These are phyloP conservation scores for Drosophila ambigua DNA, from an alignment of 1,140 invertebrate genomes.

Conservation along the genomic window DNA sequence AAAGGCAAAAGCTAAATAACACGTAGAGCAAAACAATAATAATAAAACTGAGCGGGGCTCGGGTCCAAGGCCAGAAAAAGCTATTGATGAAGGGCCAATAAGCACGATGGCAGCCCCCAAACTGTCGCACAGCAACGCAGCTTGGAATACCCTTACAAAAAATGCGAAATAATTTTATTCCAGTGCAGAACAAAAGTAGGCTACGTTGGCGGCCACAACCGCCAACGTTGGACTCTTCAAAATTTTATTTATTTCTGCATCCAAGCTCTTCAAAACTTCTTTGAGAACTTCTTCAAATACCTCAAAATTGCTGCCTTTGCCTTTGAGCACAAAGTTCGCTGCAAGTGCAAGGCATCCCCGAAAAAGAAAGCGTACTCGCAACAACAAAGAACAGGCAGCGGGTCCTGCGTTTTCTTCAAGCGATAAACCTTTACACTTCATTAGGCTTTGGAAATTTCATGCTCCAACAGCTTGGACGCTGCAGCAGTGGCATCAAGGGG, in stretches of 20 bases:
- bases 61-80: conserved; percentile 13
- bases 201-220: too few species aligned
- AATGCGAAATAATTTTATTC: not conserved
- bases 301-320: too few species aligned
- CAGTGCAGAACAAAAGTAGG: too few species aligned
- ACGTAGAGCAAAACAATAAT: conserved; percentile 72
- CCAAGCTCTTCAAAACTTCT: too few species aligned
- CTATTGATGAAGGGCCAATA: conserved; percentile 5
- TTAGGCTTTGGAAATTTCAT: conserved; percentile 77
- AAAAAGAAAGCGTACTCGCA: not conserved
- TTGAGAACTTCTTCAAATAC: too few species aligned
- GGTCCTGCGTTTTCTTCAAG: conserved; percentile 51
- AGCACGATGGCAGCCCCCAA: not conserved
- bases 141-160: conserved; percentile 1
- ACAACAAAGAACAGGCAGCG: conserved; percentile 23
- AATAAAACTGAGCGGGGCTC: conserved; percentile 53
- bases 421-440: conserved; percentile 82
- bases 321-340: too few species aligned
- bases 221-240: too few species aligned
- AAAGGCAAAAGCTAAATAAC: conserved; percentile 63
- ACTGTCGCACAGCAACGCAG: not conserved
- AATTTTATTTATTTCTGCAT: too few species aligned
- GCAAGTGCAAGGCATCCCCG: too few species aligned
- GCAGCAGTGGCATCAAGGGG: conserved; percentile 59
- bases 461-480: conserved; percentile 68